Evolutionary conservation across 2,797 vertebrate species (phyloP), one percentile per base, ranked within the genome.

Genomic region (Fistularia tabacaria): DNA sequence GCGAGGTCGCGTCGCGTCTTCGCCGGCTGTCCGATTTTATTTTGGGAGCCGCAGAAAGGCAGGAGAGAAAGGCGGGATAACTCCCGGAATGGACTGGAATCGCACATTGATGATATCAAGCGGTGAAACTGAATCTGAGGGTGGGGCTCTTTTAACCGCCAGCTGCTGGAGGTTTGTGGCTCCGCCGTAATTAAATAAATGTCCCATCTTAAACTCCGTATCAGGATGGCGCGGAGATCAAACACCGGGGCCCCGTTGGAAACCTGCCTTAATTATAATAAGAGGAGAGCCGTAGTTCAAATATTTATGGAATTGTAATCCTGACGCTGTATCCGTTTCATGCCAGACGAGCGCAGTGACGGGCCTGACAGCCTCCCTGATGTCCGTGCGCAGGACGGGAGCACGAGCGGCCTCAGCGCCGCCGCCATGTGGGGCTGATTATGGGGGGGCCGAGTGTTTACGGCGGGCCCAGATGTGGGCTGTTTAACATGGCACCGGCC

Each of bases 231-330:
- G 43, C 14, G 62, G 50, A 73, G 67, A 84, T 83, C 86, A 86
- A 83, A 80, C 67, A 47, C 6, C 13, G 51, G 55, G 59, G 67
- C 44, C 55, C 68, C 42, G 38, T 79, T 76, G 67, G 62, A 89
- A 87, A 85, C 76, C 83, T 63, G 75, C 53, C 67, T 25, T 80
- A 79, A 86, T 87, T 82, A 85, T 71, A 81, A 82, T 60, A 65
- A 74, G 71, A 77, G 74, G 64, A 71, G 77, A 65, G 60, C 62
- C 13, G 46, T 25, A 66, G 72, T 82, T 88, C 79, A 84, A 85
- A 85, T 89, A 86, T 88, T 88, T 87, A 86, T 76, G 57, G 47
- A 59, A 71, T 51, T 53, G 81, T 87, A 81, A 88, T 85, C 84
- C 83, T 45, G 74, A 78, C 44, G 69, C 76, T 54, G 79, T 83